These are phyloP conservation scores for Orchesella flavescens DNA, from an alignment of 2,888 invertebrate species.

Conservation along the genomic window DNA sequence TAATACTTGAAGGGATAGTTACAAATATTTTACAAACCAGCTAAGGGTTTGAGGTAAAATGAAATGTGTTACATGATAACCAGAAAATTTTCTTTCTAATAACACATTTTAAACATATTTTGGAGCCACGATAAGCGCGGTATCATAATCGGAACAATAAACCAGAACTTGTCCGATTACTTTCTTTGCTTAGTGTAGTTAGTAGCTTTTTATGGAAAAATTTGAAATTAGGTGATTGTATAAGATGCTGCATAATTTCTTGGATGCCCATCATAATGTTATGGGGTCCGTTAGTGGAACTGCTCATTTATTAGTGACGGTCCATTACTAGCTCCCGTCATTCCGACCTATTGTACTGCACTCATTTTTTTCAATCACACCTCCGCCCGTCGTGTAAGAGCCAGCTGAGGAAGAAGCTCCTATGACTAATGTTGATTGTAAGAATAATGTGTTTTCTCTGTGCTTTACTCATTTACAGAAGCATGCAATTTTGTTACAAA, in stretches of 20 bases:
- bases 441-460: not conserved
- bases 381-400: slow-evolving; percentile 2
- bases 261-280: slow-evolving; percentile 54
- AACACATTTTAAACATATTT: too few relatives aligned
- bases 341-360: slow-evolving; percentile 32
- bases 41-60: too few relatives aligned
- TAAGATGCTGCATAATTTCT: slow-evolving; percentile 32
- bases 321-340: slow-evolving; percentile 28
- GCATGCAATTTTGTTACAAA: not conserved
- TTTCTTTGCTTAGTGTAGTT: too few relatives aligned
- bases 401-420: slow-evolving; percentile 16
- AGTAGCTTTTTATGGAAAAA: too few relatives aligned
- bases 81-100: too few relatives aligned
- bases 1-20: too few relatives aligned
- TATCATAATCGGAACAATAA: too few relatives aligned
- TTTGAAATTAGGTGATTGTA: slow-evolving; percentile 18
- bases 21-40: too few relatives aligned
- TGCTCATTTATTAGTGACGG: slow-evolving; percentile 37
- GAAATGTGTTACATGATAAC: too few relatives aligned
- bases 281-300: slow-evolving; percentile 40
- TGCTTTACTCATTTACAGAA: not conserved
- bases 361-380: slow-evolving; percentile 52
- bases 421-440: not conserved
- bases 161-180: too few relatives aligned
- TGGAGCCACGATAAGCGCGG: too few relatives aligned